Evolutionary conservation across 2,888 invertebrate genomes (phyloP).

Genomic region (Eubasilissa splendida): DNA sequence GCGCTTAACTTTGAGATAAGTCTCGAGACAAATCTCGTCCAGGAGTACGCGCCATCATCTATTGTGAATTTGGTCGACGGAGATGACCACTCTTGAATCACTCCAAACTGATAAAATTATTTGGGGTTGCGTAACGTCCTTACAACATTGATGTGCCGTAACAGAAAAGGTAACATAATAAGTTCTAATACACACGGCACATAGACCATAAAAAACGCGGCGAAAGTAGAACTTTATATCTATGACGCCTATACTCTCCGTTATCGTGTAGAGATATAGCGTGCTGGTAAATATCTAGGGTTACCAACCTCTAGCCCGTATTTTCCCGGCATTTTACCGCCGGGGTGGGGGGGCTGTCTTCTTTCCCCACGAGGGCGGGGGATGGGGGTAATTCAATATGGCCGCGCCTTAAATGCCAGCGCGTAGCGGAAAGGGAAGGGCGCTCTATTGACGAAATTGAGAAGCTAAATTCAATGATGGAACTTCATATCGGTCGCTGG

Average conservation of each 20-base stretch:
- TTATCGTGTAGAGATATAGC: neutral
- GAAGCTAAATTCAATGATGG: slow-evolving; percentile 44
- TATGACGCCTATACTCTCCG: neutral
- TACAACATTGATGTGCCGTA: too few relatives aligned
- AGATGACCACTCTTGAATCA: too few relatives aligned
- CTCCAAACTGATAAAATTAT: too few relatives aligned
- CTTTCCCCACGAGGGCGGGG: slow-evolving; percentile 56
- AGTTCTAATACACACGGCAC: neutral
- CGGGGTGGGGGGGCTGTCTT: slow-evolving; percentile 39
- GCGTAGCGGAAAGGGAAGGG: slow-evolving; percentile 26
- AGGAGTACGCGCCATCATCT: too few relatives aligned
- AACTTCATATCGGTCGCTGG: slow-evolving; percentile 44
- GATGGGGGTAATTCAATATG: slow-evolving; percentile 56
- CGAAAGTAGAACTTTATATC: neutral
- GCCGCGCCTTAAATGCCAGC: slow-evolving; percentile 52
- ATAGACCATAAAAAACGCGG: neutral
- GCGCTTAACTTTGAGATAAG: too few relatives aligned
- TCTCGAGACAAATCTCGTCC: too few relatives aligned
- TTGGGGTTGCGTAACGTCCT: too few relatives aligned
- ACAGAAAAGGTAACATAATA: neutral
- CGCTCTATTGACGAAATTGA: slow-evolving; percentile 44
- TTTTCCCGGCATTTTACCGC: slow-evolving; percentile 31
- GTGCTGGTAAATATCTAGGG: slow-evolving; percentile 30
- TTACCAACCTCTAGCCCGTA: slow-evolving; percentile 32
- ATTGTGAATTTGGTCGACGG: too few relatives aligned